These are phyloP conservation scores for Polymixis flavicincta DNA, from an alignment of 2,888 invertebrate genomes.

Conservation along the genomic window DNA sequence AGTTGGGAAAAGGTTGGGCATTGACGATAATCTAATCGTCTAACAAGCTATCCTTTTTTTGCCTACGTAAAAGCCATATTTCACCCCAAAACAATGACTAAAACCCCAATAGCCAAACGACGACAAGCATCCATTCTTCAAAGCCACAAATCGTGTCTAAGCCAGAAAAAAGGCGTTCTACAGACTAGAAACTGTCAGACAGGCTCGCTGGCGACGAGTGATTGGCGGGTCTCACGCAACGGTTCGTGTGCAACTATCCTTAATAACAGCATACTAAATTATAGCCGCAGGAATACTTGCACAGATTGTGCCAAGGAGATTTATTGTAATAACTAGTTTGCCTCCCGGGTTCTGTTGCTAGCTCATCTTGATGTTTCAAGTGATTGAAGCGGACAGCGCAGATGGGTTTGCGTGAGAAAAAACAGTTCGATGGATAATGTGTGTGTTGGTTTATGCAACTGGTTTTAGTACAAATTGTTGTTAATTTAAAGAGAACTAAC, in stretches of 20 bases:
- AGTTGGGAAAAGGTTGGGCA: too few species aligned
- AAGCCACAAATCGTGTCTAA: slow-evolving; percentile 29
- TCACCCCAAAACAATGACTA: background rate
- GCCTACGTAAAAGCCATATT: background rate
- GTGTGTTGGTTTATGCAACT: background rate
- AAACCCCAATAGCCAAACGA: slow-evolving; percentile 11
- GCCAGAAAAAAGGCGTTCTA: slow-evolving; percentile 35
- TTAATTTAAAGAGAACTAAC: background rate
- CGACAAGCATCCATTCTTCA: slow-evolving; percentile 15
- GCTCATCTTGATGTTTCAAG: slow-evolving; percentile 25
- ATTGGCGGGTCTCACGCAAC: slow-evolving; percentile 74
- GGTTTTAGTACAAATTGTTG: background rate
- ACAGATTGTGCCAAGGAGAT: slow-evolving; percentile 57
- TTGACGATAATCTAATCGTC: too few species aligned
- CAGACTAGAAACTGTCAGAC: slow-evolving; percentile 62
- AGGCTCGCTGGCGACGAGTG: slow-evolving; percentile 57
- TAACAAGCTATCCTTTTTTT: too few species aligned
- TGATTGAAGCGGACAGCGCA: slow-evolving; percentile 13
- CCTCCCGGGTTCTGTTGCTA: slow-evolving; percentile 37
- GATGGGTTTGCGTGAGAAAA: slow-evolving; percentile 24
- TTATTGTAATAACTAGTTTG: slow-evolving; percentile 64
- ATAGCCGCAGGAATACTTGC: slow-evolving; percentile 52
- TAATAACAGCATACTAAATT: slow-evolving; percentile 66
- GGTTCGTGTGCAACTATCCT: slow-evolving; percentile 72
- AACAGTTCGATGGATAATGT: background rate